Percentiles rank a stretch among this genome's conserved stretches.
phyloP scores from a whole-genome alignment of 2,888 invertebrate species.

The Horisme vitalbata region DNA sequence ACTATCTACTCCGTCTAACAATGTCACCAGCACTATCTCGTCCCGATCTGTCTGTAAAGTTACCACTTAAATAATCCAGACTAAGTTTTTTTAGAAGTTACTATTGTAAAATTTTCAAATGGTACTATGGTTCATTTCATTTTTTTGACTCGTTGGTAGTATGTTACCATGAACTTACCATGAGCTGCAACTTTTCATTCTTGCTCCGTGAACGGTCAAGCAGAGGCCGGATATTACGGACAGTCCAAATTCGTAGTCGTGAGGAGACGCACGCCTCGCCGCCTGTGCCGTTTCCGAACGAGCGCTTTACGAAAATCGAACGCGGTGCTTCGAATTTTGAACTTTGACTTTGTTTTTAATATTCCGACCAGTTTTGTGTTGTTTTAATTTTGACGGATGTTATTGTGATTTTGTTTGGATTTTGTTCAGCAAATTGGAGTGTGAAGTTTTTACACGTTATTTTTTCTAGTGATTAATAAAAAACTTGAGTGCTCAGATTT shows the following conservation, averaged over 20 bases:
- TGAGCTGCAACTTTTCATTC: constrained; percentile 6
- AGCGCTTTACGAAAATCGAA: constrained; percentile 16
- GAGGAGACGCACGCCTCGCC: constrained; percentile 12
- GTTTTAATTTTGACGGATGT: constrained; percentile 5
- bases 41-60: too few species aligned
- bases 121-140: too few species aligned
- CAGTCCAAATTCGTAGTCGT: constrained; percentile 17
- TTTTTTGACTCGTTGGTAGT: too few species aligned
- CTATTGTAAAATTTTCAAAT: too few species aligned
- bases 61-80: too few species aligned
- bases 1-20: too few species aligned
- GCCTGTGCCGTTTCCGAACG: constrained; percentile 6
- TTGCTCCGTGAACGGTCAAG: constrained; percentile 9
- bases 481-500: not conserved
- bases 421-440: not conserved
- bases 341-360: constrained; percentile 12
- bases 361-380: constrained; percentile 4
- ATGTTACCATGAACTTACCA: constrained; percentile 7
- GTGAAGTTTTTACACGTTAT: not conserved
- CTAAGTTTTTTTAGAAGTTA: too few species aligned
- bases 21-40: too few species aligned
- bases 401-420: constrained; percentile 4
- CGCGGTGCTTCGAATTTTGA: constrained; percentile 13
- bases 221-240: constrained; percentile 8
- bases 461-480: not conserved